Base-by-base conservation (phyloP, 2,888 invertebrate genomes). In the Chrysomela aeneicollis region DNA sequence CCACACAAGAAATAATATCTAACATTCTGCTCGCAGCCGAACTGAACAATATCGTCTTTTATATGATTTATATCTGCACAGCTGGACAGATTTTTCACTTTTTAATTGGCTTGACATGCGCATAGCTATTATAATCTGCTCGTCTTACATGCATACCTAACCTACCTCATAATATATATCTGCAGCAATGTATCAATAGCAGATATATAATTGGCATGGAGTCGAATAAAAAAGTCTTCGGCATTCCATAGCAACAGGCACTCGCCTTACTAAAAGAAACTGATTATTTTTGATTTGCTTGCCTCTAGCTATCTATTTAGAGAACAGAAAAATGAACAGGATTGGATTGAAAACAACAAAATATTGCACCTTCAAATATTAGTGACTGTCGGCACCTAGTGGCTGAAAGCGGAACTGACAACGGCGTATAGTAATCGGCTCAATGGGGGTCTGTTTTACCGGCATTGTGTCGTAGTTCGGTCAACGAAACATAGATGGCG, bases 131-230 rank as follows among this genome's bases (percentile, higher is more conserved):
- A n/a, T 15, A 42, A n/a, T 42, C 15, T 2, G 4, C 15, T 15
- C 42, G 8, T 15, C 2, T 42, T 42, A 15, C 42, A 42, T 42
- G 6, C 42, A n/a, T 42, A 42, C 42, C 42, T 42, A 42, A 42
- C 42, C 6, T 42, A 42, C 42, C n/a, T 15, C 42, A 42, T 42
- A 15, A 10, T 42, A 35, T 10, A 42, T 42, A 15, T 42, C 42
- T 15, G 15, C 59, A 32, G 50, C 47, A 50, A 49, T 59, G 35
- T 59, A 59, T 59, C 49, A 59, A 59, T 49, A 59, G 18, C 18
- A 42, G 52, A 42, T 10, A 60, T n/a, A n/a, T 60, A 60, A 60
- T 60, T 60, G 60, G 60, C 60, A 57, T 54, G 17, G 42, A 55
- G 35, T 42, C 42, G n/a, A n/a, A 42, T n/a, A 42, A 15, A 42